Conservation (phyloP, 37 sponge, comb jelly and placozoan species). For the Agelas oroides region DNA sequence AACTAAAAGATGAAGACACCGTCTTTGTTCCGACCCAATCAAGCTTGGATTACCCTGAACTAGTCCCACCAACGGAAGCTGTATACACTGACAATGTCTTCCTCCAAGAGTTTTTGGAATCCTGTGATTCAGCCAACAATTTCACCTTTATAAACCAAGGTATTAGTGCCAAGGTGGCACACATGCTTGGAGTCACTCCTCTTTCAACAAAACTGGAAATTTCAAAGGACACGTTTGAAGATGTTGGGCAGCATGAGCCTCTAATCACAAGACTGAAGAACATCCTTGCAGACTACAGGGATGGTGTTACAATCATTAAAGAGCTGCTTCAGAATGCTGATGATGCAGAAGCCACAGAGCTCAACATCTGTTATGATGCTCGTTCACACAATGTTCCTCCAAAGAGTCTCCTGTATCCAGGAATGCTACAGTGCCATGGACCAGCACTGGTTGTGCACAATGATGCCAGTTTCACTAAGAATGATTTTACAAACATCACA, state of each 20-base stretch:
- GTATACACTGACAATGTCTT: constrained; percentile 19
- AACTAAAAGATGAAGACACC: background rate
- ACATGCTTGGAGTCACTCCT: constrained; percentile 27
- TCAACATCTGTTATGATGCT: constrained; percentile 39
- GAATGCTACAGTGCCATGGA: constrained; percentile 48
- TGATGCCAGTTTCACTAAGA: constrained; percentile 52
- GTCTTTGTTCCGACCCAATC: constrained; percentile 23
- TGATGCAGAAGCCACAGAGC: constrained; percentile 58
- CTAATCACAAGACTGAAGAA: constrained; percentile 44
- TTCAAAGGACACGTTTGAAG: constrained; percentile 43
- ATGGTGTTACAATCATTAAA: constrained; percentile 57
- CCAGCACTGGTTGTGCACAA: constrained; percentile 62
- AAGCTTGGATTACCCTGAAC: constrained; percentile 6
- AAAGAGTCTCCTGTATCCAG: constrained; percentile 17
- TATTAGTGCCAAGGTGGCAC: constrained; percentile 12
- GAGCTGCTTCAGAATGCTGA: constrained; percentile 70
- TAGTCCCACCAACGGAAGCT: background rate
- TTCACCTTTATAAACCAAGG: background rate
- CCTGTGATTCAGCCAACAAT: background rate
- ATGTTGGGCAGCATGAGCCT: constrained; percentile 58
- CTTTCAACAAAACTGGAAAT: constrained; percentile 29
- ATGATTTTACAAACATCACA: constrained; percentile 76
- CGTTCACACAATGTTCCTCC: constrained; percentile 14
- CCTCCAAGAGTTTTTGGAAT: background rate
- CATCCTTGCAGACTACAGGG: constrained; percentile 47